These are phyloP conservation scores for Hyaena hyaena DNA, from an alignment of 2,113 vertebrate genomes.

Conservation along the genomic window DNA sequence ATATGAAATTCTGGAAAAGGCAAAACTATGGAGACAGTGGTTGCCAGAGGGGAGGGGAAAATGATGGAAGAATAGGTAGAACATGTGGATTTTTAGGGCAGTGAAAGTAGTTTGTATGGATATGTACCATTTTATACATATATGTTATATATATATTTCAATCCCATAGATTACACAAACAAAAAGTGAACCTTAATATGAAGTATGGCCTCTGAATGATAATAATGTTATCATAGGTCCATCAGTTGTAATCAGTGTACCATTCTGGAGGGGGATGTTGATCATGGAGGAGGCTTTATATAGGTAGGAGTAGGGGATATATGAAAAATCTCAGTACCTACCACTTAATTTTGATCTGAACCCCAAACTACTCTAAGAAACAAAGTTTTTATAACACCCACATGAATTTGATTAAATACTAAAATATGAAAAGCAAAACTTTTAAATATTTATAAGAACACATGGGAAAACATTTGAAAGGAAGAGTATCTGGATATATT, in stretches of 20 bases:
- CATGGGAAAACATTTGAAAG: neutral
- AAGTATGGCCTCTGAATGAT: neutral
- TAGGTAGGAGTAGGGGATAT: neutral
- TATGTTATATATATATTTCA: neutral
- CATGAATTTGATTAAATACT: neutral
- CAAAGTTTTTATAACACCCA: neutral
- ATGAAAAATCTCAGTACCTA: neutral
- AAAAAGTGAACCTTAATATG: neutral
- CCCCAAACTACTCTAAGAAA: neutral
- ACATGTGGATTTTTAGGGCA: neutral
- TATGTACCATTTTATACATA: neutral
- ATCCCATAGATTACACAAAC: neutral
- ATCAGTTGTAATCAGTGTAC: neutral
- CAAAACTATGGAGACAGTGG: neutral
- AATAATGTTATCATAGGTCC: neutral
- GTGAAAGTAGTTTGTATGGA: neutral
- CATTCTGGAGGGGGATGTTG: neutral
- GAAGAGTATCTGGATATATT: neutral
- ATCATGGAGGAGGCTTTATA: neutral
- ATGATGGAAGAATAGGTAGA: neutral
- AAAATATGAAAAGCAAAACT: neutral
- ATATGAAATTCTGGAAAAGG: neutral
- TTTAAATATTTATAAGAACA: neutral
- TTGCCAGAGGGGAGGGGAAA: neutral
- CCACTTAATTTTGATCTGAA: neutral